phyloP scores from a whole-genome alignment of 2,113 vertebrate genomes.

The Sclerurus mexicanus region DNA sequence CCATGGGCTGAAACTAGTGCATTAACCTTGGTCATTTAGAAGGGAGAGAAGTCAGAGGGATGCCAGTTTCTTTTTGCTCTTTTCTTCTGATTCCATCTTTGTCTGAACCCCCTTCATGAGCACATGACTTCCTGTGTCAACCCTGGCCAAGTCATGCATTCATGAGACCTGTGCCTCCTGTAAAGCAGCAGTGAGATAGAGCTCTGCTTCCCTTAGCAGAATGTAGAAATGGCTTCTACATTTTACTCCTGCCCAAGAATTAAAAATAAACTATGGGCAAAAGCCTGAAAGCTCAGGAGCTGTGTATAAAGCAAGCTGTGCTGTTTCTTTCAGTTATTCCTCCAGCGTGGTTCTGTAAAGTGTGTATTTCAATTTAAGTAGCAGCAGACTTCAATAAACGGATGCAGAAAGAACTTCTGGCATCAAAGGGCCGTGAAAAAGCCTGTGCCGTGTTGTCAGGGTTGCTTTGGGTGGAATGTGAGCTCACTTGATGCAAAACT shows the following conservation, averaged over 20 bases:
- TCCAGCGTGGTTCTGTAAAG: background rate
- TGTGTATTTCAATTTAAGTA: background rate
- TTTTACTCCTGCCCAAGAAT: background rate
- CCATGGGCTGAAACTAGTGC: background rate
- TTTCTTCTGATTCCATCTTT: background rate
- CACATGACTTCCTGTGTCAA: background rate
- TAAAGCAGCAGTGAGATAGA: background rate
- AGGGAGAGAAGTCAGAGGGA: background rate
- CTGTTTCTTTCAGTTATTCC: background rate
- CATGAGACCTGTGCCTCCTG: background rate
- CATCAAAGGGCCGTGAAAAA: background rate
- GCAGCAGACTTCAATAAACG: background rate
- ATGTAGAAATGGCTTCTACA: background rate
- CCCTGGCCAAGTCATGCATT: background rate
- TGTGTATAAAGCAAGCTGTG: background rate
- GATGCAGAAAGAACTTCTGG: background rate
- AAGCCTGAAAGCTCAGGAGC: background rate
- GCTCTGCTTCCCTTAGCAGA: background rate
- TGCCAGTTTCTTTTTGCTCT: background rate
- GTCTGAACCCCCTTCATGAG: background rate
- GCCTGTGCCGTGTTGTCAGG: slow-evolving; percentile 18
- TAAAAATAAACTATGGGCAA: background rate
- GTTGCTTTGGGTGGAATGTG: background rate
- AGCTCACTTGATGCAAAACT: background rate
- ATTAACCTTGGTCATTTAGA: background rate